Evolutionary conservation across 2,113 vertebrate species (phyloP).

Genomic region (Tyrannus savana): DNA sequence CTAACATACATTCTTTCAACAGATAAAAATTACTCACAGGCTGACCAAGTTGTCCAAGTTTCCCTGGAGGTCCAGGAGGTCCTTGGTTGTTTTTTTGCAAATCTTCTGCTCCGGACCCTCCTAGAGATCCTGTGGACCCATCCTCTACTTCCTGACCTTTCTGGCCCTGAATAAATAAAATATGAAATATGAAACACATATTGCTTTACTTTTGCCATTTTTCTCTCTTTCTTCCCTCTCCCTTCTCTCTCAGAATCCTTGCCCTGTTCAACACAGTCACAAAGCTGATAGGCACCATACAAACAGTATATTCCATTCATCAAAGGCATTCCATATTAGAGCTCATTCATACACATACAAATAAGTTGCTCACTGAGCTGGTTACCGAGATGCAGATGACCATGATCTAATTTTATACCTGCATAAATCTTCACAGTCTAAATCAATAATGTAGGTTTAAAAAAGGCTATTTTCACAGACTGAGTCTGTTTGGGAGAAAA

Average conservation of each 20-base stretch:
- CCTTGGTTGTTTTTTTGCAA: constrained; percentile 70
- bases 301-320: background rate
- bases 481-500: background rate
- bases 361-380: background rate
- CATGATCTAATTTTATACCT: background rate
- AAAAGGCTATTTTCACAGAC: background rate
- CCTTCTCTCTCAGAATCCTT: background rate
- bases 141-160: constrained; percentile 75
- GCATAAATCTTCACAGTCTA: background rate
- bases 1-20: background rate
- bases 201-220: background rate
- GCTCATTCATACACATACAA: background rate
- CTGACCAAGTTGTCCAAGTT: constrained; percentile 69
- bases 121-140: constrained; percentile 68
- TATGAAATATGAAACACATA: background rate
- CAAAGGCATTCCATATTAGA: background rate
- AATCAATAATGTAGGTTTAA: background rate
- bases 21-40: constrained; percentile 71
- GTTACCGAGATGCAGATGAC: background rate
- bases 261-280: background rate
- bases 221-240: accelerated
- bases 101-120: constrained; percentile 61
- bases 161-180: background rate
- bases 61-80: constrained; percentile 28
- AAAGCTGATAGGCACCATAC: background rate